phyloP scores from a whole-genome alignment of 2,113 vertebrate species.

The Microcebus tavaratra region DNA sequence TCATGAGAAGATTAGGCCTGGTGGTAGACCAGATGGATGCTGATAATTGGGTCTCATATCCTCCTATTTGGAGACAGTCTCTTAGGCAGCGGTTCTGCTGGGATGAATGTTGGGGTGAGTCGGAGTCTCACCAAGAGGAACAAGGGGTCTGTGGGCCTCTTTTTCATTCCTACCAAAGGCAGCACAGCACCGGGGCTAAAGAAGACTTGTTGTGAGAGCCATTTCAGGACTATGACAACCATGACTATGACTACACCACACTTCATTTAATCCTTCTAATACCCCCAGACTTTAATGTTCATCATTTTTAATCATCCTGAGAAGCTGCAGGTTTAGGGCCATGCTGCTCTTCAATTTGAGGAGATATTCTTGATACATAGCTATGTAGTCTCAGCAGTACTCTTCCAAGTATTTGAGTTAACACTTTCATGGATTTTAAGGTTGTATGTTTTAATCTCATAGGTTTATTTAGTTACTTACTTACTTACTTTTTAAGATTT shows the following conservation, averaged over 20 bases:
- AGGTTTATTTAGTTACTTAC: no score
- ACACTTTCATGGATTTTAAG: no score
- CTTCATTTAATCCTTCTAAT: neutral
- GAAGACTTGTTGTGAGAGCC: neutral
- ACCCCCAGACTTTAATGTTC: neutral
- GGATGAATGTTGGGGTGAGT: neutral
- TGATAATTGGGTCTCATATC: neutral
- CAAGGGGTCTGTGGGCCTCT: neutral
- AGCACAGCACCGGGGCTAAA: neutral
- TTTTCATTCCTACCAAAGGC: neutral
- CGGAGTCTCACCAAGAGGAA: neutral
- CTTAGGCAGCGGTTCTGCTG: neutral
- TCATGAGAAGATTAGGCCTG: neutral
- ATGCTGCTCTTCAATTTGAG: neutral
- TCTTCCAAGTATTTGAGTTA: neutral
- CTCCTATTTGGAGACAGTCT: neutral
- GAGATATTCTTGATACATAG: neutral
- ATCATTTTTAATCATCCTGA: neutral
- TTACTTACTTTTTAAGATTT: neutral
- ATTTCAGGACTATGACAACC: neutral
- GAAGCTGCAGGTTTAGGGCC: neutral
- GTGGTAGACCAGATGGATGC: neutral
- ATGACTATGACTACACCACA: neutral
- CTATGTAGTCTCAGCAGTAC: no score
- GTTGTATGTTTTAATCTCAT: no score